Percentiles rank a stretch among this genome's conserved stretches.
Evolutionary conservation across 2,888 invertebrate genomes (phyloP).

Genomic region (Morpho achilles): DNA sequence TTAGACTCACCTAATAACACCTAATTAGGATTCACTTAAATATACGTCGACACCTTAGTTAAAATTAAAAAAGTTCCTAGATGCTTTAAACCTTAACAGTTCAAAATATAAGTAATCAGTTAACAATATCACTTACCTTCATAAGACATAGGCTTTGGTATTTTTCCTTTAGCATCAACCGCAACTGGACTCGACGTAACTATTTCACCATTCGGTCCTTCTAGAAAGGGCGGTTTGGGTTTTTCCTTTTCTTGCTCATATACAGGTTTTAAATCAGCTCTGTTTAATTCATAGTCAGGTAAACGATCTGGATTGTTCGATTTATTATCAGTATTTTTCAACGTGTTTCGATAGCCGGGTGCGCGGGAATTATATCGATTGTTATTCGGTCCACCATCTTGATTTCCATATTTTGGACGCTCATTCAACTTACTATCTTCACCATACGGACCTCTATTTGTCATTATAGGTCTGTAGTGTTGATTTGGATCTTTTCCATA

Average conservation of each 20-base stretch:
- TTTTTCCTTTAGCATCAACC: constrained; percentile 50
- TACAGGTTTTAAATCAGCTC: constrained; percentile 55
- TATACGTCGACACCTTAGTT: too few relatives aligned
- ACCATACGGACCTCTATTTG: constrained; percentile 21
- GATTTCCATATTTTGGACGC: not conserved
- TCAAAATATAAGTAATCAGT: too few relatives aligned
- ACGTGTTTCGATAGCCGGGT: constrained; percentile 22
- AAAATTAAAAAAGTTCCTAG: too few relatives aligned
- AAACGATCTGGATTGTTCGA: constrained; percentile 19
- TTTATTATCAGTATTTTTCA: constrained; percentile 6
- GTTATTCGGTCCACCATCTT: constrained; percentile 9
- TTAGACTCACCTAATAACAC: too few relatives aligned
- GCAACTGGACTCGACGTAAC: constrained; percentile 61
- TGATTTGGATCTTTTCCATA: constrained; percentile 24
- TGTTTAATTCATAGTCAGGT: constrained; percentile 24
- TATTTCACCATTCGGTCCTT: constrained; percentile 39
- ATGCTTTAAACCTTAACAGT: too few relatives aligned
- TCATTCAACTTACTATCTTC: constrained; percentile 3
- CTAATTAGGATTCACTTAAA: too few relatives aligned
- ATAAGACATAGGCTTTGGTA: constrained; percentile 46
- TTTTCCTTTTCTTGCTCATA: constrained; percentile 60
- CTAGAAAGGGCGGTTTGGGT: constrained; percentile 27
- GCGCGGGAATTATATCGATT: constrained; percentile 1
- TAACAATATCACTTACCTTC: constrained; percentile 46
- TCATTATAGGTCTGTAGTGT: constrained; percentile 18